Percentiles rank a stretch among this genome's conserved stretches.
These are phyloP conservation scores for Philhelius pedissequus DNA, from an alignment of 2,888 invertebrate genomes.

Conservation along the genomic window DNA sequence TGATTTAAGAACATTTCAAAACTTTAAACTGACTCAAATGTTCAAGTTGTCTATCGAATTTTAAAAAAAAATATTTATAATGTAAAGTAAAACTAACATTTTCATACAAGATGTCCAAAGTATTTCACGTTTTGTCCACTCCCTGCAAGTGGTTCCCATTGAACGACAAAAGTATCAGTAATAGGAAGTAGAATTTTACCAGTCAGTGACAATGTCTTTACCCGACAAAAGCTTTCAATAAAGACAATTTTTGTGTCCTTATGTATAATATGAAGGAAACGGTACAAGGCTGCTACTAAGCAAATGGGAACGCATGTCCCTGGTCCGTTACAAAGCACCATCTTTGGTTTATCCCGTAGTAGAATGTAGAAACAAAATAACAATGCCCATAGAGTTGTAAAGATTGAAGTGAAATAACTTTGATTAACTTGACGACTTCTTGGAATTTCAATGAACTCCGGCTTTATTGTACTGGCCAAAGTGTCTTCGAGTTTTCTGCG, in stretches of 20 bases:
- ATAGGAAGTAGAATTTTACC: conserved; percentile 91
- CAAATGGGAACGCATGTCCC: conserved; percentile 97
- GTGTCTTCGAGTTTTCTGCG: conserved; percentile 82
- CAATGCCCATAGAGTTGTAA: conserved; percentile 88
- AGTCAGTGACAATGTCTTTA: conserved; percentile 91
- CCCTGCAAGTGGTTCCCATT: conserved; percentile 89
- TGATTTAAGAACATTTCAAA: no score
- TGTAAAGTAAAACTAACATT: neutral
- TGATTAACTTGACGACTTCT: conserved; percentile 94
- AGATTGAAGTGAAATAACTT: conserved; percentile 87
- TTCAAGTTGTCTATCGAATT: no score
- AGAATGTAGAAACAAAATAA: conserved; percentile 85
- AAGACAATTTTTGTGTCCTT: conserved; percentile 88
- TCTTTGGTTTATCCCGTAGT: conserved; percentile 85
- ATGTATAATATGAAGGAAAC: conserved; percentile 83
- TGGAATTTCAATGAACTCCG: conserved; percentile 81
- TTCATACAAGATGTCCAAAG: conserved; percentile 85
- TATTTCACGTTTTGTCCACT: conserved; percentile 82
- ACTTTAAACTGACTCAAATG: no score
- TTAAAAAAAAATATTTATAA: no score
- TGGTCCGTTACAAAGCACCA: conserved; percentile 96
- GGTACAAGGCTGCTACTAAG: conserved; percentile 86
- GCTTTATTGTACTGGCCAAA: conserved; percentile 77
- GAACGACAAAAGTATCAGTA: conserved; percentile 93
- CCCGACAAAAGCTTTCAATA: conserved; percentile 97